Evolutionary conservation across 1,140 invertebrate genomes (phyloP).

Genomic region (Akabosia matsudoensis): DNA sequence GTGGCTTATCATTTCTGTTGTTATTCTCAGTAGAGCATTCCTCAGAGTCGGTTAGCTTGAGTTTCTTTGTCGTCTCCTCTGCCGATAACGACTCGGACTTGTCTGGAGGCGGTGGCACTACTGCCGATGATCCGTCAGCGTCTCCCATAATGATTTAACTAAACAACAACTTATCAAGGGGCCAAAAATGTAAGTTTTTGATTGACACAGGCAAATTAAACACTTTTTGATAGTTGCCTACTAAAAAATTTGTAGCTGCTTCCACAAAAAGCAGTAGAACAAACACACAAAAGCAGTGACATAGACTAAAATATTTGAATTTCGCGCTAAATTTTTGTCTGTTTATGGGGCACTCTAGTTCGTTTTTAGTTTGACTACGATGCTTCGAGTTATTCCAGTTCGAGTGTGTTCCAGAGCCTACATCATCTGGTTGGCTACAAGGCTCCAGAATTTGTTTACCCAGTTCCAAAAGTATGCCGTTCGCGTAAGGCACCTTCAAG

Average conservation of each 20-base stretch:
- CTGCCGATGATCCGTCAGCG: conserved; percentile 8
- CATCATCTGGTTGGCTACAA: no score
- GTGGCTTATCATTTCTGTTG: neutral
- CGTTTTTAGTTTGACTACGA: no score
- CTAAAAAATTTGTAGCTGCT: no score
- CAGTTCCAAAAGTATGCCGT: neutral
- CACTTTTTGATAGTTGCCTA: no score
- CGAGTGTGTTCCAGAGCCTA: no score
- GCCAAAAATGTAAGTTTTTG: neutral
- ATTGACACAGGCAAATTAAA: neutral
- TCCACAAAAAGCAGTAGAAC: no score
- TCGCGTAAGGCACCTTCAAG: conserved; percentile 36
- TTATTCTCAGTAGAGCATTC: neutral
- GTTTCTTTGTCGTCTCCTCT: neutral
- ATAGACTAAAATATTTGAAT: no score
- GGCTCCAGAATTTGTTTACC: no score
- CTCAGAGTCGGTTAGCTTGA: neutral
- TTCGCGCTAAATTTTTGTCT: no score
- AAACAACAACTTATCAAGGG: neutral
- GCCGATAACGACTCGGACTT: neutral
- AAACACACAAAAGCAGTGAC: no score
- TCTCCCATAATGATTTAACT: conserved; percentile 27
- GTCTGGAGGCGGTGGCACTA: neutral
- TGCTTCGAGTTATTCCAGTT: no score
- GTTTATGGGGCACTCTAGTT: no score